Evolutionary conservation across 2,113 vertebrate genomes (phyloP).

Genomic region (Anolis sagrei): DNA sequence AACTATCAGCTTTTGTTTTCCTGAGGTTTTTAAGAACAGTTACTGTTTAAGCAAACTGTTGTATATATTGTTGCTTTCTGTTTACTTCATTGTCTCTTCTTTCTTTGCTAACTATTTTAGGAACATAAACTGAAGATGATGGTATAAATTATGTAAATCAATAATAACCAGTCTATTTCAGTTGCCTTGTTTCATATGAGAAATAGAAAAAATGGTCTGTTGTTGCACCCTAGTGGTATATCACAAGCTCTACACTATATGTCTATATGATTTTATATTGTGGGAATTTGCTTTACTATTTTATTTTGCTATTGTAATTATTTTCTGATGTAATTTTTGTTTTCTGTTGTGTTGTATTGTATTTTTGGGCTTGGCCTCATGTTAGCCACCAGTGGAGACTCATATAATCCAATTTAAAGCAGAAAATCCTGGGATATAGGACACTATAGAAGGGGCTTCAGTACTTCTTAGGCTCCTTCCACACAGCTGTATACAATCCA

Average conservation of each 20-base stretch:
- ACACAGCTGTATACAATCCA: no score
- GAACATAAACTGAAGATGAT: neutral
- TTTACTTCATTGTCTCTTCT: neutral
- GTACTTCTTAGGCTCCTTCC: no score
- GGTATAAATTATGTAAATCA: neutral
- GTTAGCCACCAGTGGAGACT: no score
- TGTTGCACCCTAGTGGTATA: slow-evolving; percentile 66
- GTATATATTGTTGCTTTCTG: neutral
- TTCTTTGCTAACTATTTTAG: neutral
- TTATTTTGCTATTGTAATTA: no score
- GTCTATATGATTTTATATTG: no score
- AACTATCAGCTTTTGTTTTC: neutral
- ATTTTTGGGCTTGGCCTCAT: no score
- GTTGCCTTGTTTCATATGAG: neutral
- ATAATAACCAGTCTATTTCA: neutral
- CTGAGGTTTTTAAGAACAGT: neutral
- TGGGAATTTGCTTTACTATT: no score
- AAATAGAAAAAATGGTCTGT: slow-evolving; percentile 21
- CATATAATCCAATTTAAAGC: no score
- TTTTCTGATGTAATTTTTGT: no score
- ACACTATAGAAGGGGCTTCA: no score
- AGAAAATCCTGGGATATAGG: no score
- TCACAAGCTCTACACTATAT: neutral
- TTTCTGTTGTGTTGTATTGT: no score
- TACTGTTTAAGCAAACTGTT: neutral